Conservation (phyloP, 2,113 vertebrate genomes). For the Hassar affinis region DNA sequence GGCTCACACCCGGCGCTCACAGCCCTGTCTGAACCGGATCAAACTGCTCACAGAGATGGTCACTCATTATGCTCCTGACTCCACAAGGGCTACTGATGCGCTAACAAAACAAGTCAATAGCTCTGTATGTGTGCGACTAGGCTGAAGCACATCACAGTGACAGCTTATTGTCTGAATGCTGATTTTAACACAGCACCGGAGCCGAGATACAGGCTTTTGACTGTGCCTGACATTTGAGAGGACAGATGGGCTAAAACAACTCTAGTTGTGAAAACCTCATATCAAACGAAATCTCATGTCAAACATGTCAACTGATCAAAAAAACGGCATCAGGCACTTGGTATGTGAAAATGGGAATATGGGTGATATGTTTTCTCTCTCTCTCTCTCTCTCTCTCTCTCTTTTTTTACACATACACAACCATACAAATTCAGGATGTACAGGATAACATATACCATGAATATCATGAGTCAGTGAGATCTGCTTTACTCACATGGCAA, state of each 20-base stretch:
- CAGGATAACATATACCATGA: too few species aligned
- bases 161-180: background rate
- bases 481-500: background rate
- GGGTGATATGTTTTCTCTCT: background rate
- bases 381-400: background rate
- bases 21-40: conserved; percentile 35
- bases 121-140: conserved; percentile 8
- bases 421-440: background rate
- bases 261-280: background rate
- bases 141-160: conserved; percentile 8
- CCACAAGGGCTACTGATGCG: background rate
- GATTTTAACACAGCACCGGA: conserved; percentile 5
- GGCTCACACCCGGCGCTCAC: conserved; percentile 6
- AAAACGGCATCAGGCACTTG: background rate
- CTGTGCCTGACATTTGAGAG: background rate
- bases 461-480: conserved; percentile 5
- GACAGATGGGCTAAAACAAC: background rate
- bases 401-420: background rate
- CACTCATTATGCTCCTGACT: conserved; percentile 29
- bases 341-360: background rate
- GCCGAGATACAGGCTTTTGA: background rate
- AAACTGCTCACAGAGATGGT: conserved; percentile 9
- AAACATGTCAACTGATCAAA: background rate
- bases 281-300: background rate
- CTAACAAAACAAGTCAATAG: conserved; percentile 34